Evolutionary conservation across 2,797 vertebrate genomes (phyloP).

Genomic region (Lepidocolaptes lacrymiger): DNA sequence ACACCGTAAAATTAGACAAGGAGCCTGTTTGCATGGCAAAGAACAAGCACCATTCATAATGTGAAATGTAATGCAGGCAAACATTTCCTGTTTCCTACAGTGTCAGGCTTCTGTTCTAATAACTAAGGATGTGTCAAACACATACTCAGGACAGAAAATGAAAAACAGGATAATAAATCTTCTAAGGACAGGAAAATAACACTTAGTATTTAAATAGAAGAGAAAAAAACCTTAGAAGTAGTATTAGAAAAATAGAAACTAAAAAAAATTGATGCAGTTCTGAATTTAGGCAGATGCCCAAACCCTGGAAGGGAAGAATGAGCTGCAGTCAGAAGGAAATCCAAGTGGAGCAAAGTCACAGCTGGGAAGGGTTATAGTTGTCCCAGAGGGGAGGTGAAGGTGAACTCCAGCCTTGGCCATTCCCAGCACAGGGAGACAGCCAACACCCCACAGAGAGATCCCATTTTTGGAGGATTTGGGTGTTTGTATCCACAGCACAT

Average conservation of each 20-base stretch:
- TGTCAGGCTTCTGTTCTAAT: slow-evolving; percentile 25
- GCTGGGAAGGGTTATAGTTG: background rate
- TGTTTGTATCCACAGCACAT: background rate
- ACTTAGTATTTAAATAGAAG: background rate
- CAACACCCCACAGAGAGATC: background rate
- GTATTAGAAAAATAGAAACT: background rate
- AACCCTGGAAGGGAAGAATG: background rate
- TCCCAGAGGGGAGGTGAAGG: background rate
- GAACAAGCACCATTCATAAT: slow-evolving; percentile 50
- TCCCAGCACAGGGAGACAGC: background rate
- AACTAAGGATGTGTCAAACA: slow-evolving; percentile 52
- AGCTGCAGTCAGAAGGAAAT: background rate
- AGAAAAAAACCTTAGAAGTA: background rate
- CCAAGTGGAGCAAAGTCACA: background rate
- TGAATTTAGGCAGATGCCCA: background rate
- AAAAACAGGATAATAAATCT: slow-evolving; percentile 49
- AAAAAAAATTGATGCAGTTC: background rate
- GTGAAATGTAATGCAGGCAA: slow-evolving; percentile 34
- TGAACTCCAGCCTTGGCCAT: background rate
- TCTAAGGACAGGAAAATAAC: slow-evolving; percentile 17
- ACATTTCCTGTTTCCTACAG: slow-evolving; percentile 24
- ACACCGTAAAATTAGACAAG: slow-evolving; percentile 41
- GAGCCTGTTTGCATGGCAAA: background rate
- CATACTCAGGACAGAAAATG: slow-evolving; percentile 18
- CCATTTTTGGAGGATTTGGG: background rate